Percentiles rank a stretch among this genome's conserved stretches.
Conservation (phyloP, 2,888 invertebrate species). For the Nomada goodeniana region DNA sequence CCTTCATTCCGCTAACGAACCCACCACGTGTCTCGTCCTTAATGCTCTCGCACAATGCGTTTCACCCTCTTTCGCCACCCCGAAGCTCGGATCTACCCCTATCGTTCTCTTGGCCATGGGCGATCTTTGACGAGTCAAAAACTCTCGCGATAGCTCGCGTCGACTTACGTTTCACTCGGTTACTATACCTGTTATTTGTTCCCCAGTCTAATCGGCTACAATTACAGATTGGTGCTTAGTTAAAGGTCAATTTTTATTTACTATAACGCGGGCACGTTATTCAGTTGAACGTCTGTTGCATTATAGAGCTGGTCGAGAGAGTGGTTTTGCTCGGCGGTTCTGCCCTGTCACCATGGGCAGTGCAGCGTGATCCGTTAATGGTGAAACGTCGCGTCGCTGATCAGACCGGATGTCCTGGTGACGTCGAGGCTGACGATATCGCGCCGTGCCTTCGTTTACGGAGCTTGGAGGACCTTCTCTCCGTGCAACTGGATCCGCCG, state of each 20-base stretch:
- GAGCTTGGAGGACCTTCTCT: slow-evolving; percentile 90
- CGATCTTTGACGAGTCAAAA: slow-evolving; percentile 28
- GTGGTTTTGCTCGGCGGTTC: slow-evolving; percentile 96
- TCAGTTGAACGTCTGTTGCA: slow-evolving; percentile 67
- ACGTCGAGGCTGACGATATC: slow-evolving; percentile 92
- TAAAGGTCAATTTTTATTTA: background rate
- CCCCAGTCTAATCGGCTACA: too few species aligned
- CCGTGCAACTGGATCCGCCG: slow-evolving; percentile 91
- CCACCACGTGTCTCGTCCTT: slow-evolving; percentile 62
- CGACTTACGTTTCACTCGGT: background rate
- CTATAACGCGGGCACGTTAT: background rate
- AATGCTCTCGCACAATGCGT: slow-evolving; percentile 63
- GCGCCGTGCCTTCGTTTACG: slow-evolving; percentile 93
- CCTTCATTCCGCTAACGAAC: slow-evolving; percentile 78
- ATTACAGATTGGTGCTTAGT: too few species aligned
- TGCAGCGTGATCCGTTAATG: slow-evolving; percentile 93
- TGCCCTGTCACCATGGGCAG: slow-evolving; percentile 95
- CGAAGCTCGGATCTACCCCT: slow-evolving; percentile 24
- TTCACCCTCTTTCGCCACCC: slow-evolving; percentile 26
- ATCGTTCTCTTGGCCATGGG: slow-evolving; percentile 31
- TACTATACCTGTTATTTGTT: too few species aligned
- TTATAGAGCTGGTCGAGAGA: slow-evolving; percentile 89
- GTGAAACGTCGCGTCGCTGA: slow-evolving; percentile 93
- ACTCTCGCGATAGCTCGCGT: slow-evolving; percentile 17
- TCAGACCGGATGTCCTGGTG: slow-evolving; percentile 93